A percentile compares a stretch with the other conserved stretches of the same genome.
These are phyloP conservation scores for Stenolophus ochropezus DNA, from an alignment of 2,888 invertebrate species.

Conservation along the genomic window DNA sequence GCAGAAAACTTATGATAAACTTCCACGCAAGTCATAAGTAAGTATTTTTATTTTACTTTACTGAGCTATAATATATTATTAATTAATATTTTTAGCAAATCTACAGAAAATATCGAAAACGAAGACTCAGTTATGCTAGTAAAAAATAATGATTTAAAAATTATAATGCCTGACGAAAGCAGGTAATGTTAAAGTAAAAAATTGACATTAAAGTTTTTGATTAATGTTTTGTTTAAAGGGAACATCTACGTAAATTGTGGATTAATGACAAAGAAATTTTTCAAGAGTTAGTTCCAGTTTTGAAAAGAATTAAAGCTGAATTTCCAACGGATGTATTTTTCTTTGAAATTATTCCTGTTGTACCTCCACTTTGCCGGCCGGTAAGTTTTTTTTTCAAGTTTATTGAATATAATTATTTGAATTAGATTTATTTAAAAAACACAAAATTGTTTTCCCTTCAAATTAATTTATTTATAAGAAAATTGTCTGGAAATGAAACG, in stretches of 20 bases:
- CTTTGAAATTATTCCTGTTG: constrained; percentile 87
- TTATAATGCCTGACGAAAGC: constrained; percentile 69
- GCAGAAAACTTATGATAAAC: constrained; percentile 66
- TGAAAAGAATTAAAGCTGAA: constrained; percentile 74
- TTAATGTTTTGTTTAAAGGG: not conserved
- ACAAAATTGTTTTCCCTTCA: no score
- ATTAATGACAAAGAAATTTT: constrained; percentile 82
- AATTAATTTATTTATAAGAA: no score
- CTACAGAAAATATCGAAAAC: not conserved
- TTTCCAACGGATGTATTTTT: constrained; percentile 91
- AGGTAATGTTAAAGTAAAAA: constrained; percentile 61
- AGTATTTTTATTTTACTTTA: not conserved
- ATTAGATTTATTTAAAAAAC: no score
- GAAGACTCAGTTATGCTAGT: constrained; percentile 55
- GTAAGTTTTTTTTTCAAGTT: constrained; percentile 67
- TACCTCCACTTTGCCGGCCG: constrained; percentile 92
- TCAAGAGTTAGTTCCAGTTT: constrained; percentile 81
- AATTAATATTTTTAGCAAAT: constrained; percentile 23
- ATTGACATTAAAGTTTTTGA: not conserved
- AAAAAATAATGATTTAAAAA: constrained; percentile 66
- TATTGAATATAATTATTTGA: not conserved
- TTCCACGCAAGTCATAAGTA: constrained; percentile 76
- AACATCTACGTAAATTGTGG: constrained; percentile 79
- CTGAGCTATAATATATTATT: not conserved
- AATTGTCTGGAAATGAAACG: no score